Evolutionary conservation across 2,113 vertebrate genomes (phyloP).

Genomic region (Grammomys surdaster): DNA sequence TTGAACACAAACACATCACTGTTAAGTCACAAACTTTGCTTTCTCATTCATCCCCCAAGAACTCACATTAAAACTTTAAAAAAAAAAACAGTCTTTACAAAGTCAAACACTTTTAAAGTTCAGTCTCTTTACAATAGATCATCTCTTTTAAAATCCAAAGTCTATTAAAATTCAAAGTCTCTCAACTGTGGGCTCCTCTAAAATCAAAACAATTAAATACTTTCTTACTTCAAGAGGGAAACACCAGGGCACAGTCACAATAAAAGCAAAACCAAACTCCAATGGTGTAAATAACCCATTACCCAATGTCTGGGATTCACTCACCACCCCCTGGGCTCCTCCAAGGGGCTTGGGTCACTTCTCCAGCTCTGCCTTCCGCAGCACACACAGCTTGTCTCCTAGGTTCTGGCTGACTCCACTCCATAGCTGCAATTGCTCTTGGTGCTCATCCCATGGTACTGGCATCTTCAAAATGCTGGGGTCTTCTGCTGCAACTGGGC

Average conservation of each 20-base stretch:
- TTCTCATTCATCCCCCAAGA: neutral
- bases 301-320: neutral
- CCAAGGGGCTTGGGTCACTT: neutral
- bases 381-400: neutral
- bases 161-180: neutral
- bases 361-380: neutral
- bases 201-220: neutral
- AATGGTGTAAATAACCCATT: neutral
- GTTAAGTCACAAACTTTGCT: neutral
- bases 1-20: neutral
- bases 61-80: neutral
- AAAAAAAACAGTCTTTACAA: neutral
- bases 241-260: neutral
- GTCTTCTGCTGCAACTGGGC: neutral
- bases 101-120: neutral
- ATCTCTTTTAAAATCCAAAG: neutral
- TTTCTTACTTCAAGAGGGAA: neutral
- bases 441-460: neutral
- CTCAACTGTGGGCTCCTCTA: neutral
- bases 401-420: neutral
- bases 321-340: neutral
- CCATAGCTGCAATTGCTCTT: neutral
- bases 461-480: neutral
- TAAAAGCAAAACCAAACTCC: neutral
- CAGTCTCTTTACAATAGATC: neutral